Evolutionary conservation across 2,113 vertebrate species (phyloP).

Genomic region (Fukomys damarensis): DNA sequence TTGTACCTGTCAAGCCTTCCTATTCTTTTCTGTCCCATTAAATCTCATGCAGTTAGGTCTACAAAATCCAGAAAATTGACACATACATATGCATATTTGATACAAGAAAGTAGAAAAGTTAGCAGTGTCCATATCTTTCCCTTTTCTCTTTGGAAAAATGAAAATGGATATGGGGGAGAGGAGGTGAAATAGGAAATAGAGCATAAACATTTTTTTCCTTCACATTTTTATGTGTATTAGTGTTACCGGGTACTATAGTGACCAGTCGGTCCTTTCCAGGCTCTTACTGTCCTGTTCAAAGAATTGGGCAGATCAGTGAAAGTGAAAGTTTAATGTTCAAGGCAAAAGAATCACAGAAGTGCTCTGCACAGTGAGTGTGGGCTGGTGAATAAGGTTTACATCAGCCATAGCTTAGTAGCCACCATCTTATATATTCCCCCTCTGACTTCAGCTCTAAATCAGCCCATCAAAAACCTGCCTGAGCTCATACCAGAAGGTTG

Average conservation of each 20-base stretch:
- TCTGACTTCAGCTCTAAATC: neutral
- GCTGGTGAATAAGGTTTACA: neutral
- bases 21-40: neutral
- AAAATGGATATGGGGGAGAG: neutral
- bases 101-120: conserved; percentile 15
- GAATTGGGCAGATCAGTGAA: neutral
- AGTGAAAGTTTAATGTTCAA: neutral
- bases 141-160: neutral
- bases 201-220: neutral
- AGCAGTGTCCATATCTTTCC: neutral
- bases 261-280: neutral
- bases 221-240: neutral
- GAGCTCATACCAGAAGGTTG: neutral
- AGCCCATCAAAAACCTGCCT: neutral
- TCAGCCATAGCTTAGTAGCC: neutral
- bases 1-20: neutral
- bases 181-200: neutral
- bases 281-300: neutral
- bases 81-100: neutral
- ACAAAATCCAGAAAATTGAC: neutral
- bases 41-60: neutral
- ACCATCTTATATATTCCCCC: neutral
- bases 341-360: neutral
- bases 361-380: neutral
- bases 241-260: neutral